Evolutionary conservation across 2,888 invertebrate species (phyloP), one percentile per base, ranked within the genome.

Genomic region (Caenorhabditis sp.): DNA sequence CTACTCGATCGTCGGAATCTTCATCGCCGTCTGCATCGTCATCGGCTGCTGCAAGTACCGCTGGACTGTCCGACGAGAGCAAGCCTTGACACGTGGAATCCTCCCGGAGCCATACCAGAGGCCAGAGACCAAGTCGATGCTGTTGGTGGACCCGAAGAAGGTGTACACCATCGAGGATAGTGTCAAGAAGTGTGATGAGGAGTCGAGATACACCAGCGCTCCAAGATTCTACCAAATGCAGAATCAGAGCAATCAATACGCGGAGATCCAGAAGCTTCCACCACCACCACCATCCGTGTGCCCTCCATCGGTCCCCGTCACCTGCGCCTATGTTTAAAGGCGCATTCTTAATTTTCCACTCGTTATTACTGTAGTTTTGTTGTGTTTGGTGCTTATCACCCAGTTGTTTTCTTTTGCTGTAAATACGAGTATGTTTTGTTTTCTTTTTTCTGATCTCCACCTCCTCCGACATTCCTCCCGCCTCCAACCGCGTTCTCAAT

Each of bases 161-260:
- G 80, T 80, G 68, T 80, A 61, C 68, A 80, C 80, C 8, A 69
- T 74, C n/a, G 80, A 68, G 28, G 51, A 59, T 31, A 59, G 51
- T 41, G 59, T 69, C 6, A 22, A 56, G 28, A 38, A 24, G n/a
- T n/a, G 54, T 12, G 51, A 77, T 41, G 73, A 74, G 59, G 73
- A 80, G 16, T 54, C 31, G 14, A 59, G 80, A 44, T 80, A 80
- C 41, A 80, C 80, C 7, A 31, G 31, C 12, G 80, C 74, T 14
- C 80, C 80, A 26, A 68, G 64, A 38, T 38, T 38, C 38, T 38
- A 38, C 38, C 38, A 38, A 38, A 38, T 2, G 2, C 38, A 38
- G 12, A 38, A 38, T 38, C 38, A 38, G 16, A 58, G 38, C 26
- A 59, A 41, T 61, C 54, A 51, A 16, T 80, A 80, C 22, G 73